Evolutionary conservation across 2,113 vertebrate genomes (phyloP).

Genomic region (Hippocampus abdominalis): DNA sequence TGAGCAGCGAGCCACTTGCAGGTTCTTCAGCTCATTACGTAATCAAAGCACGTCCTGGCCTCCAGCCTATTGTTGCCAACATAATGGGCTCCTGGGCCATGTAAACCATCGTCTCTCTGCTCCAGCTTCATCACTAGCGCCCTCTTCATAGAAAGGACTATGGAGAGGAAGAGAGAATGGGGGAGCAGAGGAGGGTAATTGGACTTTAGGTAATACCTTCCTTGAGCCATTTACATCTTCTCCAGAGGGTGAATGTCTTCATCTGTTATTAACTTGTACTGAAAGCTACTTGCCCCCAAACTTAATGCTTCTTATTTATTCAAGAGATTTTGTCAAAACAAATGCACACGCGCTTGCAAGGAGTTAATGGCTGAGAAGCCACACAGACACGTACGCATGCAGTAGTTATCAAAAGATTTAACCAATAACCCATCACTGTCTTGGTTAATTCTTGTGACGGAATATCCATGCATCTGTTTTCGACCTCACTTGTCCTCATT

Average conservation of each 20-base stretch:
- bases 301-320: conserved; percentile 30
- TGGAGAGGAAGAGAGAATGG: conserved; percentile 27
- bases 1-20: conserved; percentile 61
- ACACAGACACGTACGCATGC: neutral
- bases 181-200: conserved; percentile 39
- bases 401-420: neutral
- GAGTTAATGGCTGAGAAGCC: neutral
- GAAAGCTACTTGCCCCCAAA: conserved; percentile 36
- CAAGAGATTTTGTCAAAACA: conserved; percentile 19
- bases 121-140: conserved; percentile 63
- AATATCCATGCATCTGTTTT: too few relatives aligned
- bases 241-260: conserved; percentile 41
- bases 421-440: neutral
- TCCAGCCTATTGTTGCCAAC: conserved; percentile 61
- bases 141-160: conserved; percentile 51
- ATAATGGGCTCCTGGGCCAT: conserved; percentile 70
- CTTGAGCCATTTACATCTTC: conserved; percentile 42
- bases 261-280: conserved; percentile 33
- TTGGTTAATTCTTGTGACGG: too few relatives aligned
- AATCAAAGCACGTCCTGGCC: conserved; percentile 65
- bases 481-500: neutral
- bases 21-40: conserved; percentile 61
- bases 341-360: conserved; percentile 17
- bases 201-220: conserved; percentile 61
- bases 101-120: conserved; percentile 62